phyloP scores from a whole-genome alignment of 2,797 vertebrate species.

The Salmo trutta region DNA sequence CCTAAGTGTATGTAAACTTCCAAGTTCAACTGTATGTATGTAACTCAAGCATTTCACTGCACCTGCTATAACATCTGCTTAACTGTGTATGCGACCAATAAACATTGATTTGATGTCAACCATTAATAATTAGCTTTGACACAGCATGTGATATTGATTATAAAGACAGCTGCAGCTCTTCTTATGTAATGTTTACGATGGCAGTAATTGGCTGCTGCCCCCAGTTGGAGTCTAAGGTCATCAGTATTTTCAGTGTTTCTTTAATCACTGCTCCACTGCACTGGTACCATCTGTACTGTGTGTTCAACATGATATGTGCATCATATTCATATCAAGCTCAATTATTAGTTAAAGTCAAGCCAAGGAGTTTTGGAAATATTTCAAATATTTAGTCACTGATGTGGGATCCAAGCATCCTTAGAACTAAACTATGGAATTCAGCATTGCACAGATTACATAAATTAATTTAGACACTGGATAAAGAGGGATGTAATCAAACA shows the following conservation, averaged over 20 bases:
- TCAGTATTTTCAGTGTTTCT: not conserved
- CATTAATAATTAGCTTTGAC: slow-evolving; percentile 8
- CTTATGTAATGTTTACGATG: slow-evolving; percentile 59
- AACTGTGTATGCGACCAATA: too few relatives aligned
- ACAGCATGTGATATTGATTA: slow-evolving; percentile 34
- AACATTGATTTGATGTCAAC: not conserved
- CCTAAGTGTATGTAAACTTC: too few relatives aligned
- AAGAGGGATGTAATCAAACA: not conserved
- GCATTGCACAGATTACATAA: not conserved
- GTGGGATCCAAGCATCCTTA: not conserved
- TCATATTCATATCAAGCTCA: not conserved
- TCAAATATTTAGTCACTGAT: not conserved
- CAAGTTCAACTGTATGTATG: too few relatives aligned
- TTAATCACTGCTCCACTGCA: not conserved
- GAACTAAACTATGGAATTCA: not conserved
- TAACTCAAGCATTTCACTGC: too few relatives aligned
- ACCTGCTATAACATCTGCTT: too few relatives aligned
- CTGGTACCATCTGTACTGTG: not conserved
- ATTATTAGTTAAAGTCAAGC: not conserved
- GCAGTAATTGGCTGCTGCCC: not conserved
- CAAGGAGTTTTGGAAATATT: not conserved
- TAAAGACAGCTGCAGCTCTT: slow-evolving; percentile 28
- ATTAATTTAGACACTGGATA: not conserved
- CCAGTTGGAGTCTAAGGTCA: too few relatives aligned
- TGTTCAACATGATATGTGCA: not conserved